Conservation (phyloP, 2,113 vertebrate species). For the Aptenodytes patagonicus region DNA sequence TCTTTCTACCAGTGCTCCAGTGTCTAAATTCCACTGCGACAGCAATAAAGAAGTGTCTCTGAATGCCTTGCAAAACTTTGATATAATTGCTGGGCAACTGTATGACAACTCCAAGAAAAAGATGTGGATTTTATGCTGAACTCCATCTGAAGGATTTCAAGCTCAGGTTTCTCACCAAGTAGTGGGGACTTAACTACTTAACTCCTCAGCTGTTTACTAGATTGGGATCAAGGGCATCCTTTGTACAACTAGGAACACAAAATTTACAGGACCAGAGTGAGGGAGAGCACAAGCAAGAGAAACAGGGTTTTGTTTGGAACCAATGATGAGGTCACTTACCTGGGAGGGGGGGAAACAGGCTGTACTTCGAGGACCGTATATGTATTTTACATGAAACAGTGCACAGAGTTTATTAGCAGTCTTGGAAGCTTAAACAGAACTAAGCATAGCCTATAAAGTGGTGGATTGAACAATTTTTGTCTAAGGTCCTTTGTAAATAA, state of each 20-base stretch:
- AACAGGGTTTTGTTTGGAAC: neutral
- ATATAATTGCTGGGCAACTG: neutral
- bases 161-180: neutral
- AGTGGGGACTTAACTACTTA: neutral
- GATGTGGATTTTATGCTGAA: neutral
- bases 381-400: neutral
- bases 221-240: neutral
- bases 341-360: neutral
- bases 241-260: neutral
- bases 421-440: slow-evolving; percentile 8
- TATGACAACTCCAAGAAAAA: neutral
- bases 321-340: neutral
- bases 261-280: neutral
- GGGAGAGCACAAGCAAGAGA: neutral
- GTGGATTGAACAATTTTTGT: neutral
- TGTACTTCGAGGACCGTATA: neutral
- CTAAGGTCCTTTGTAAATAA: neutral
- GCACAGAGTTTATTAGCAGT: neutral
- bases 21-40: neutral
- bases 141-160: neutral
- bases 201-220: neutral
- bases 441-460: neutral
- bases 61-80: neutral
- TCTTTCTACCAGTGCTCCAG: neutral
- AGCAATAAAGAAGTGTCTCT: neutral